Evolutionary conservation across 2,113 vertebrate genomes (phyloP).

Genomic region (Mugil cephalus): DNA sequence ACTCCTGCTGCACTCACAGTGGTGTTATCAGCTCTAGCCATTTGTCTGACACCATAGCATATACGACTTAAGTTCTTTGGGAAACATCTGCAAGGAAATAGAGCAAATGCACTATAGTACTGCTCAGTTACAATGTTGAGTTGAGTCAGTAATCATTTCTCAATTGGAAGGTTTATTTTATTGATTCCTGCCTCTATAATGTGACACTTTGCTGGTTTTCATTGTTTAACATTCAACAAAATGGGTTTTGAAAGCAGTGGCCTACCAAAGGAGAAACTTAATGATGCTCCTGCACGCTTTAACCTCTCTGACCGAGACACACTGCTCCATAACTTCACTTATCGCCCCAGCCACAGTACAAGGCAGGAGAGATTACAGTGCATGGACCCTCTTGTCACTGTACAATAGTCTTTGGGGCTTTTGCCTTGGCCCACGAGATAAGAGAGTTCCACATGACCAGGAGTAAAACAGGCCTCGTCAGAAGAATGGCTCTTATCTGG

Average conservation of each 20-base stretch:
- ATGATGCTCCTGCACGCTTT: not conserved
- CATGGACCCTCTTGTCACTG: constrained; percentile 12
- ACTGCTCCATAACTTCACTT: not conserved
- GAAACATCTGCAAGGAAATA: not conserved
- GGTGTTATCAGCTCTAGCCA: constrained; percentile 6
- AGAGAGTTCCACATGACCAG: constrained; percentile 38
- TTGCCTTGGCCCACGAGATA: constrained; percentile 47
- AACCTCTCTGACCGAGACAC: too few species aligned
- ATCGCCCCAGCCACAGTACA: not conserved
- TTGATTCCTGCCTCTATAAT: not conserved
- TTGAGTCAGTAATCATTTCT: not conserved
- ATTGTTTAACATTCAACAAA: not conserved
- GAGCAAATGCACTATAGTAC: not conserved
- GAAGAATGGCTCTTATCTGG: constrained; percentile 67
- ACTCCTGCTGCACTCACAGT: not conserved
- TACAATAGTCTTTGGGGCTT: constrained; percentile 28
- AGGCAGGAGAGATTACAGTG: constrained; percentile 5
- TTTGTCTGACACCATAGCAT: constrained; percentile 32
- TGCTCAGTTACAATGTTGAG: too few species aligned
- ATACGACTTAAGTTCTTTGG: not conserved
- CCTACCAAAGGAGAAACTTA: not conserved
- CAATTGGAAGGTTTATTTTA: not conserved
- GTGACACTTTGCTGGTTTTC: not conserved
- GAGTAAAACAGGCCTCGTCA: constrained; percentile 45
- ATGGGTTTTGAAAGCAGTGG: too few species aligned